Base-by-base conservation (phyloP, 1,140 invertebrate species). In the Cherax destructor region DNA sequence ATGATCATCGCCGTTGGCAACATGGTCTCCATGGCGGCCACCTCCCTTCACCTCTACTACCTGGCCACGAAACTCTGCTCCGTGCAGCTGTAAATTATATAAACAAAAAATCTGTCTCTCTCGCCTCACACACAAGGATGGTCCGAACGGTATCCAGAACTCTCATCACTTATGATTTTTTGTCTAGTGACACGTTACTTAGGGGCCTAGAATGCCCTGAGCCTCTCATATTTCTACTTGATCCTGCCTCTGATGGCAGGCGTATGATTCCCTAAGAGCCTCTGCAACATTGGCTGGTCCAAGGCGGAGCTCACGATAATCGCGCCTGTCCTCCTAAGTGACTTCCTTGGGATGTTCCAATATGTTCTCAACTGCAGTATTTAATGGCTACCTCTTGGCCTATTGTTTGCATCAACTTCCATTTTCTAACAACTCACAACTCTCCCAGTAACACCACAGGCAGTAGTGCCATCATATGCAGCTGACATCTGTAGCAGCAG, bases 1-100 rank as follows among this genome's bases (percentile, higher is more conserved):
- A 96, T 96, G 61, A 95, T 94, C 59, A 96, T 97, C 87, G 97
- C 97, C 4, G 96, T 97, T 92, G 96, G 96, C 24, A 97, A 97
- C 93, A 96, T 97, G 93, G 94, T 96, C 11, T 95, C 96, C 0
- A 96, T 97, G 94, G 96, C 95, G 6, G 97, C 96, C 93, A 97
- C 96, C 13, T 95, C 96, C 30, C 94, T 97, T 81, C 97, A 97
- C 93, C 94, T 97, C 59, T 95, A 96, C 94, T 97, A 97, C 94
- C 94, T 97, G 92, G 95, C 96, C 74, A 95, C 95, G 93, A 96
- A 96, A 95, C 94, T 96, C 21, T 85, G 93, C 50, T 92, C 91
- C n/a, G 84, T 83, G 30, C 50, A 92, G 47, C 41, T 90, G 30
- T 90, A 83, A 90, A 47, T 18, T 41, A 41, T 41, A 41, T 41